Conservation (phyloP, 53 echinoderm and acorn worm species). For the Zoroaster sp. region DNA sequence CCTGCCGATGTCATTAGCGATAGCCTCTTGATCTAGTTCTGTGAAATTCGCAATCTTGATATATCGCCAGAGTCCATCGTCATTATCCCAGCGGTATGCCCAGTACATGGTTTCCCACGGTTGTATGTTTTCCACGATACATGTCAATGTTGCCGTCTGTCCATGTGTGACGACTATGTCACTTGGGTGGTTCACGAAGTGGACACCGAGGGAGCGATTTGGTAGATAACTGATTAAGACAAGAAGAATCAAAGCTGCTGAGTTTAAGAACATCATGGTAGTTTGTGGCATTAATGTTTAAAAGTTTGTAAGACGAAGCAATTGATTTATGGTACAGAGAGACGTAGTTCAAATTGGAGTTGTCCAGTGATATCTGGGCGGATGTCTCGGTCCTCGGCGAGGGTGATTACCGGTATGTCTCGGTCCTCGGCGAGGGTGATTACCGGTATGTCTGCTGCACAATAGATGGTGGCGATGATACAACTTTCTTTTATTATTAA, state of each 20-base stretch:
- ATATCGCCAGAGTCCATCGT: slow-evolving; percentile 28
- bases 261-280: too few species aligned
- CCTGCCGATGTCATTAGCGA: slow-evolving; percentile 1
- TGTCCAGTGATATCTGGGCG: too few species aligned
- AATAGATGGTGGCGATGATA: too few species aligned
- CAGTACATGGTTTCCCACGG: not conserved
- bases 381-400: too few species aligned
- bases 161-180: not conserved
- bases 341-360: too few species aligned
- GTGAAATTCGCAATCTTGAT: not conserved
- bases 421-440: too few species aligned
- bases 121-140: not conserved
- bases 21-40: not conserved
- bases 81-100: slow-evolving; percentile 10
- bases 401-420: too few species aligned
- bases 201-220: not conserved
- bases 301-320: too few species aligned
- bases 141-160: not conserved
- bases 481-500: too few species aligned
- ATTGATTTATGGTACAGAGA: too few species aligned
- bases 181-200: not conserved
- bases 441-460: too few species aligned
- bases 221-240: not conserved
- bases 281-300: too few species aligned
- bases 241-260: not conserved